These are phyloP conservation scores for Ramphastos sulfuratus DNA, from an alignment of 2,113 vertebrate genomes.

Conservation along the genomic window DNA sequence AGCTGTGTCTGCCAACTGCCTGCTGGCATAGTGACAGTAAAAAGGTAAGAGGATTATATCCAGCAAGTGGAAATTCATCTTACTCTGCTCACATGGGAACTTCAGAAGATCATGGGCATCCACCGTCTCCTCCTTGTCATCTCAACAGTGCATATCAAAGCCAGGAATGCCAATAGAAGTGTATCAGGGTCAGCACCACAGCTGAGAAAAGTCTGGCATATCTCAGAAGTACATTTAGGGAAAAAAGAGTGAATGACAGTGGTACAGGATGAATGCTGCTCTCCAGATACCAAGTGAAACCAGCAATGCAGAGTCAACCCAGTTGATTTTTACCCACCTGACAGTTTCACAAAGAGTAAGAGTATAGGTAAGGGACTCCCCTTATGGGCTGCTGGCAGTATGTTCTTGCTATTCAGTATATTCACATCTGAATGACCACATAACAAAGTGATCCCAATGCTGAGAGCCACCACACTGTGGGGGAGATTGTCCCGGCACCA, in stretches of 20 bases:
- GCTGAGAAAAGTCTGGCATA: background rate
- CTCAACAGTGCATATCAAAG: background rate
- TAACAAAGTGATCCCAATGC: background rate
- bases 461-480: rapidly evolving
- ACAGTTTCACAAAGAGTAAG: background rate
- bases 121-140: background rate
- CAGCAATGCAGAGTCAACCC: background rate
- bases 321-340: background rate
- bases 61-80: background rate
- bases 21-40: background rate
- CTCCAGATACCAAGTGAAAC: background rate
- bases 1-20: background rate
- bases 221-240: background rate
- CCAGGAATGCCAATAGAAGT: background rate
- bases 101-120: background rate
- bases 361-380: background rate
- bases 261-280: background rate
- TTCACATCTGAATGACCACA: background rate
- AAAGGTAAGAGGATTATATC: background rate
- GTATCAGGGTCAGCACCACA: background rate
- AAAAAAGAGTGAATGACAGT: background rate
- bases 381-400: background rate
- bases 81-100: background rate
- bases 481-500: background rate
- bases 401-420: background rate